These are phyloP conservation scores for Eristalinus sepulchralis DNA, from an alignment of 2,888 invertebrate genomes.

Conservation along the genomic window DNA sequence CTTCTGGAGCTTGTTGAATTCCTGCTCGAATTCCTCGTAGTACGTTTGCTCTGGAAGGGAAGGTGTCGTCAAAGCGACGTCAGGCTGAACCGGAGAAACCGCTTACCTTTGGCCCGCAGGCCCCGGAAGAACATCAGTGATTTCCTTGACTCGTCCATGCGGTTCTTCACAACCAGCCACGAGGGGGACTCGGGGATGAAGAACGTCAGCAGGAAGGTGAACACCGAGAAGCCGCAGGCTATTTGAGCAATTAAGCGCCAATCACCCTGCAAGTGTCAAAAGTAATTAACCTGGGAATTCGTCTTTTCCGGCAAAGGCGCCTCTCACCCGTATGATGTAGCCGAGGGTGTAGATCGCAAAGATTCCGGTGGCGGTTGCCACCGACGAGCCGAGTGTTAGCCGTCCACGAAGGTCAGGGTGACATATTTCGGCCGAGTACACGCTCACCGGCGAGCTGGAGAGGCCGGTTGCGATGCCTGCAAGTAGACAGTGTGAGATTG, in stretches of 20 bases:
- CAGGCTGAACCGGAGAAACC: background rate
- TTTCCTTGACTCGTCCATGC: constrained; percentile 82
- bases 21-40: constrained; percentile 71
- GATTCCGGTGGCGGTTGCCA: constrained; percentile 84
- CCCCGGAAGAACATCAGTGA: constrained; percentile 84
- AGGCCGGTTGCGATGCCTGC: constrained; percentile 74
- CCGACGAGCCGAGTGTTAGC: constrained; percentile 83
- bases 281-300: constrained; percentile 53
- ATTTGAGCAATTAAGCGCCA: constrained; percentile 73
- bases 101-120: constrained; percentile 74
- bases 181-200: constrained; percentile 85
- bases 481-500: background rate
- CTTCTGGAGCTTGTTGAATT: constrained; percentile 68
- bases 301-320: background rate
- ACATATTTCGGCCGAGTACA: constrained; percentile 75
- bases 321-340: constrained; percentile 73
- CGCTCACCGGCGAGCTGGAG: constrained; percentile 73
- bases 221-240: constrained; percentile 70
- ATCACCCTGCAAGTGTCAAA: constrained; percentile 65
- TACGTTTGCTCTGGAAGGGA: constrained; percentile 72
- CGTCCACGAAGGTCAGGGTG: constrained; percentile 84
- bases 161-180: constrained; percentile 84
- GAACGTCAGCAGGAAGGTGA: constrained; percentile 79
- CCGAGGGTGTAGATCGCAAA: constrained; percentile 84
- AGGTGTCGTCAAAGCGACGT: too few relatives aligned